A percentile compares a stretch with the other conserved stretches of the same genome.
phyloP scores from a whole-genome alignment of 2,888 invertebrate genomes.

The Diarsia dahlii region DNA sequence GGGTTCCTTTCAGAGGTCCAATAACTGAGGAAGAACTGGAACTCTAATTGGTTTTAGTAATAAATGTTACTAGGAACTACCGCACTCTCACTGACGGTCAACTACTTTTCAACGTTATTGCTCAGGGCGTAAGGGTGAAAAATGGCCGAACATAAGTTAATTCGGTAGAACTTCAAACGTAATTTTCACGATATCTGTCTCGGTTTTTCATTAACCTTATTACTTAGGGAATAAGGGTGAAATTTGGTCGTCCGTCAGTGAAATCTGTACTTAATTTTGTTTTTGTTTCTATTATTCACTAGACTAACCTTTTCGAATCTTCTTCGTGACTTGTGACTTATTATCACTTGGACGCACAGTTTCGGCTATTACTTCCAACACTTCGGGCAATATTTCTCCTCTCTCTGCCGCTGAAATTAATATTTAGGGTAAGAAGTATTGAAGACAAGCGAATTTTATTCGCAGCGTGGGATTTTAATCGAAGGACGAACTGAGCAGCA shows the following conservation, averaged over 20 bases:
- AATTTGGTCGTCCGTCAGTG: not conserved
- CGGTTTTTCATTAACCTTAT: not conserved
- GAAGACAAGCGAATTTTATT: too few species aligned
- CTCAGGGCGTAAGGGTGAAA: too few species aligned
- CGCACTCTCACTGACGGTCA: too few species aligned
- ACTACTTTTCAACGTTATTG: too few species aligned
- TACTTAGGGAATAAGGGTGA: not conserved
- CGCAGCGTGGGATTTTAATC: not conserved
- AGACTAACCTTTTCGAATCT: conserved; percentile 34
- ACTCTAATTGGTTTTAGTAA: too few species aligned
- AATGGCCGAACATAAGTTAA: too few species aligned
- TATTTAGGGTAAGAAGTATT: not conserved
- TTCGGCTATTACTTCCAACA: conserved; percentile 34
- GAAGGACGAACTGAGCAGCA: not conserved
- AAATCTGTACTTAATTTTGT: not conserved
- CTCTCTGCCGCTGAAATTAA: conserved; percentile 34
- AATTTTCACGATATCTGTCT: too few species aligned
- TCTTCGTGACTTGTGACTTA: conserved; percentile 37
- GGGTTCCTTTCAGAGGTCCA: too few species aligned
- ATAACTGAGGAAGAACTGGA: too few species aligned
- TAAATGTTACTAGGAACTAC: too few species aligned
- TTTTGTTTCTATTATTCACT: not conserved
- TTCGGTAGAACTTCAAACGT: too few species aligned
- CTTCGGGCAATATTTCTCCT: conserved; percentile 19
- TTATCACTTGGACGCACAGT: conserved; percentile 32